A percentile compares a stretch with the other conserved stretches of the same genome.
phyloP scores from a whole-genome alignment of 1,140 invertebrate genomes.

The Scaptomyza pallida region DNA sequence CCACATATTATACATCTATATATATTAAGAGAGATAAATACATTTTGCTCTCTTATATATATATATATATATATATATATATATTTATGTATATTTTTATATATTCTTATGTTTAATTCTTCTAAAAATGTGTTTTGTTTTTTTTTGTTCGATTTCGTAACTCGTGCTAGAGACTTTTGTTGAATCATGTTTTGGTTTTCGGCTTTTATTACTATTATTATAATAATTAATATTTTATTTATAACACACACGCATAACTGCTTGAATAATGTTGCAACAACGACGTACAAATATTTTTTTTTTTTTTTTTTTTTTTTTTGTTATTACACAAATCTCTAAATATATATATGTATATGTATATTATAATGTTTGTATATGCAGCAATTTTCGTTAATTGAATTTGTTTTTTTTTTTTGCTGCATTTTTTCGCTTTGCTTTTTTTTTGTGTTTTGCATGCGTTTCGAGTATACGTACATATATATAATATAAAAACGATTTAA shows the following conservation, averaged over 20 bases:
- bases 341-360: constrained; percentile 23
- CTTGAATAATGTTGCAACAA: constrained; percentile 54
- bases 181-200: constrained; percentile 23
- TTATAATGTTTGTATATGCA: background rate
- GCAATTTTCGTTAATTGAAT: background rate
- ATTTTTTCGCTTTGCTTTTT: background rate
- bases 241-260: constrained; percentile 59
- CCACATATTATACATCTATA: constrained; percentile 15
- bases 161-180: constrained; percentile 1
- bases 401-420: background rate
- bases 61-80: constrained; percentile 20
- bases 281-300: constrained; percentile 48
- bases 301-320: too few relatives aligned
- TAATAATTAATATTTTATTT: constrained; percentile 3
- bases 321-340: constrained; percentile 27
- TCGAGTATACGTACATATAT: background rate
- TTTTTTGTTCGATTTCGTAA: constrained; percentile 1
- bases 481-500: background rate
- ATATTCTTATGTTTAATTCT: constrained; percentile 13
- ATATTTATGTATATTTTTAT: constrained; percentile 24
- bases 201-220: background rate
- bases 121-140: constrained; percentile 20
- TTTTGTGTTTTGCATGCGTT: background rate
- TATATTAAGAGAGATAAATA: constrained; percentile 11
- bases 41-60: constrained; percentile 18